phyloP scores from a whole-genome alignment of 2,113 vertebrate species.

The Myocastor coypus region DNA sequence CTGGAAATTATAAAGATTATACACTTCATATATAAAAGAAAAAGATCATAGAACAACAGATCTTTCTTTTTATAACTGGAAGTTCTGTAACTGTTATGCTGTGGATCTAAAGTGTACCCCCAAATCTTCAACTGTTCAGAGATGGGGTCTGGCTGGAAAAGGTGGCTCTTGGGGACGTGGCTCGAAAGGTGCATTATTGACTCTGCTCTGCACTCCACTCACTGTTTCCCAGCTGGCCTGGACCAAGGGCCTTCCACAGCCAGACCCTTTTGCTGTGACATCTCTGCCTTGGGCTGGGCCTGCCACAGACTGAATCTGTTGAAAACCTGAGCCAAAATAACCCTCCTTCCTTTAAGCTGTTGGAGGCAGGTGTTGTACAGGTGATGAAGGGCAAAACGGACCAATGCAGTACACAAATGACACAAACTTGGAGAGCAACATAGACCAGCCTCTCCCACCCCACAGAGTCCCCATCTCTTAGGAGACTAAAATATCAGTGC shows the following conservation, averaged over 20 bases:
- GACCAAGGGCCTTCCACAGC: not conserved
- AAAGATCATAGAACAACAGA: not conserved
- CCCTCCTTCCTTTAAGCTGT: not conserved
- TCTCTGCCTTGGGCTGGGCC: not conserved
- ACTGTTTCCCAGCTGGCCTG: not conserved
- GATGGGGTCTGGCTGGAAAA: not conserved
- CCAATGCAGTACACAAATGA: not conserved
- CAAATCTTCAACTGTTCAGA: not conserved
- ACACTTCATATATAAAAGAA: not conserved
- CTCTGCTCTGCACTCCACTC: not conserved
- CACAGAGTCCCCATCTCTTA: not conserved
- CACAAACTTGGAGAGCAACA: conserved; percentile 2
- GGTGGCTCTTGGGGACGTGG: not conserved
- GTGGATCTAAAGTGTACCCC: not conserved
- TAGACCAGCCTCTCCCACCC: not conserved
- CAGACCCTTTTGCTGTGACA: not conserved
- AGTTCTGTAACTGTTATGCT: not conserved
- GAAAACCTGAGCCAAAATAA: not conserved
- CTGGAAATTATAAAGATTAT: not conserved
- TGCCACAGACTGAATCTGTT: not conserved
- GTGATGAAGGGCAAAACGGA: not conserved
- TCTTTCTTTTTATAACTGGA: not conserved
- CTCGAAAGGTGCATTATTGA: not conserved
- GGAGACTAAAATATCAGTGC: not conserved
- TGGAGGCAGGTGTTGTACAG: not conserved